phyloP scores from a whole-genome alignment of 2,797 vertebrate species.

The Alauda arvensis region DNA sequence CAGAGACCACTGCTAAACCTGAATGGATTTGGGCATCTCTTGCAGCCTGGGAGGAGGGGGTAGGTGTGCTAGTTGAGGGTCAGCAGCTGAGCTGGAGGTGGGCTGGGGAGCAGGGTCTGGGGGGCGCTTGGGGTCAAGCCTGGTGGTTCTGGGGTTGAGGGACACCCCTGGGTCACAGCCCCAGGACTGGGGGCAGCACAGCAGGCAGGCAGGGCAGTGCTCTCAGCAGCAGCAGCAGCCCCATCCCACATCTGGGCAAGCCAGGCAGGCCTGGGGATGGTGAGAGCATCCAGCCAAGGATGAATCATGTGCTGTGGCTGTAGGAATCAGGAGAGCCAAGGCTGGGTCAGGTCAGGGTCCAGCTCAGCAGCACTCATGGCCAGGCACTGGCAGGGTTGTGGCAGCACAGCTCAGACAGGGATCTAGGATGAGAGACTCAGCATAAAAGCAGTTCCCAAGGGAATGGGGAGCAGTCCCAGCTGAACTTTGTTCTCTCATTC shows the following conservation, averaged over 20 bases:
- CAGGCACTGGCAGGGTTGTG: background rate
- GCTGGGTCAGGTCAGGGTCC: accelerated
- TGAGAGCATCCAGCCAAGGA: background rate
- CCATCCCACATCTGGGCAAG: accelerated
- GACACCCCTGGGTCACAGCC: background rate
- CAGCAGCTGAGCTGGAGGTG: background rate
- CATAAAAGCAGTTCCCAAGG: background rate
- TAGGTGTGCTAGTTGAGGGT: accelerated
- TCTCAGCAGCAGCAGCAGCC: accelerated
- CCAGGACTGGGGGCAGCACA: background rate
- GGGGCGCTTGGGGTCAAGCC: background rate
- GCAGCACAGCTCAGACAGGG: background rate
- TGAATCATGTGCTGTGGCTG: background rate
- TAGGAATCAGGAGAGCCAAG: background rate
- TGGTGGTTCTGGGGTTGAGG: background rate
- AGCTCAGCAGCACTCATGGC: background rate
- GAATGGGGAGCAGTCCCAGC: background rate
- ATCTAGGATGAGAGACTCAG: background rate
- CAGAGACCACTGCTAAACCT: background rate
- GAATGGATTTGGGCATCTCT: accelerated
- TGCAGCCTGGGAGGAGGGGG: background rate
- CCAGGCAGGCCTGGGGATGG: background rate
- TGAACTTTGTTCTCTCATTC: background rate
- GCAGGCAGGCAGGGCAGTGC: background rate
- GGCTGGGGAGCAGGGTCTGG: background rate